Percentiles rank a stretch among this genome's conserved stretches.
Conservation (phyloP, 1,140 invertebrate genomes). For the Tribolium castaneum region DNA sequence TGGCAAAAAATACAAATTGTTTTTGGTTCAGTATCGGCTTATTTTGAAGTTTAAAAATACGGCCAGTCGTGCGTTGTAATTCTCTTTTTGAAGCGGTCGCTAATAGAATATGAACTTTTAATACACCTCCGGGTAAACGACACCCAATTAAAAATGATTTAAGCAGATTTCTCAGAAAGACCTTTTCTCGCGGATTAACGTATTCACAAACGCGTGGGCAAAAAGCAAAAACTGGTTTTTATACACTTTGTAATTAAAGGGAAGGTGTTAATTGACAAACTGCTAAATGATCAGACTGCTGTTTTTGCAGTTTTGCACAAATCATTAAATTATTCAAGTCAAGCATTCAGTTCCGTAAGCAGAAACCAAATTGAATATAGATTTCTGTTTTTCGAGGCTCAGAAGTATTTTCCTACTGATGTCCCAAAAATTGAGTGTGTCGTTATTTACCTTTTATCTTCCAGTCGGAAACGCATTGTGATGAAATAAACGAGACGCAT, state of each 20-base stretch:
- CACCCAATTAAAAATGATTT: neutral
- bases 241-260: neutral
- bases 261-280: neutral
- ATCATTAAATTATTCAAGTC: neutral
- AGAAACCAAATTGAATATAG: no score
- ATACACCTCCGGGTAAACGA: neutral
- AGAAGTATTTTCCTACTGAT: no score
- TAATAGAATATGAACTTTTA: neutral
- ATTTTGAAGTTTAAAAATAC: neutral
- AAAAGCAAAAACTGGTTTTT: neutral
- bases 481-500: neutral
- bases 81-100: neutral
- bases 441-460: no score
- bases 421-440: no score
- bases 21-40: neutral
- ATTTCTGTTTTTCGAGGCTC: no score
- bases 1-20: constrained; percentile 21
- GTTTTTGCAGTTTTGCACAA: neutral
- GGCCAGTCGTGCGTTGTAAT: neutral
- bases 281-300: neutral
- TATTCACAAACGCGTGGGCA: neutral
- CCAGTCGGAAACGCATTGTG: no score
- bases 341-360: no score
- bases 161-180: neutral
- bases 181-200: neutral